A percentile compares a stretch with the other conserved stretches of the same genome.
phyloP scores from a whole-genome alignment of 2,797 vertebrate species.

The Galagoides demidoff region DNA sequence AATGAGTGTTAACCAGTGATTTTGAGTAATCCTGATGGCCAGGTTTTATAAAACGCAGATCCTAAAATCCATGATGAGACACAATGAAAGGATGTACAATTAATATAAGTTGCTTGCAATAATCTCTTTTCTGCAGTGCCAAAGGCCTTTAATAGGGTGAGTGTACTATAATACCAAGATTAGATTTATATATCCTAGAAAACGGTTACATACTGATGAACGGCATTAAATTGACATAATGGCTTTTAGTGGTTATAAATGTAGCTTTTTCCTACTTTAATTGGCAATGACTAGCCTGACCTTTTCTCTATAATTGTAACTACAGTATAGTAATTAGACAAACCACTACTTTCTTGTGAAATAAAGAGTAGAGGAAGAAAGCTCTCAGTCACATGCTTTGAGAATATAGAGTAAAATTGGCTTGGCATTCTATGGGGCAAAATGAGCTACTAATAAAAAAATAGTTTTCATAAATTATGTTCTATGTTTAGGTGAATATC shows the following conservation, averaged over 20 bases:
- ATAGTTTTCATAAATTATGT: background rate
- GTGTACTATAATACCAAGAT: conserved; percentile 77
- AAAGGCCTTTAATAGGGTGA: conserved; percentile 79
- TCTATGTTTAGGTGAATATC: background rate
- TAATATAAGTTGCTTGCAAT: conserved; percentile 84
- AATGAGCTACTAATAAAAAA: conserved; percentile 43
- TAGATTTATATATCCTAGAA: conserved; percentile 84
- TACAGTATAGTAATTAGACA: conserved; percentile 88
- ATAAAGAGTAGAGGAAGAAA: conserved; percentile 66
- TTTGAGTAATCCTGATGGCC: conserved; percentile 25
- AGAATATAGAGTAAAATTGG: conserved; percentile 17
- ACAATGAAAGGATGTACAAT: conserved; percentile 83
- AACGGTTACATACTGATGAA: conserved; percentile 80
- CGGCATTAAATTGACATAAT: conserved; percentile 85
- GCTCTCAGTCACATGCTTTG: conserved; percentile 48
- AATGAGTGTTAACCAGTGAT: conserved; percentile 45
- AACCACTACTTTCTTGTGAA: conserved; percentile 74
- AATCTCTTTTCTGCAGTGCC: conserved; percentile 83
- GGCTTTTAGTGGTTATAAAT: conserved; percentile 82
- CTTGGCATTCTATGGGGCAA: background rate
- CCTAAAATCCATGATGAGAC: conserved; percentile 75
- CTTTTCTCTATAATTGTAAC: conserved; percentile 91
- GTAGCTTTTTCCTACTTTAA: conserved; percentile 86
- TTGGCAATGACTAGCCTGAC: conserved; percentile 89
- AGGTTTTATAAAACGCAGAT: conserved; percentile 77